Conservation (phyloP, 2,797 vertebrate species). For the Phataginus tricuspis region DNA sequence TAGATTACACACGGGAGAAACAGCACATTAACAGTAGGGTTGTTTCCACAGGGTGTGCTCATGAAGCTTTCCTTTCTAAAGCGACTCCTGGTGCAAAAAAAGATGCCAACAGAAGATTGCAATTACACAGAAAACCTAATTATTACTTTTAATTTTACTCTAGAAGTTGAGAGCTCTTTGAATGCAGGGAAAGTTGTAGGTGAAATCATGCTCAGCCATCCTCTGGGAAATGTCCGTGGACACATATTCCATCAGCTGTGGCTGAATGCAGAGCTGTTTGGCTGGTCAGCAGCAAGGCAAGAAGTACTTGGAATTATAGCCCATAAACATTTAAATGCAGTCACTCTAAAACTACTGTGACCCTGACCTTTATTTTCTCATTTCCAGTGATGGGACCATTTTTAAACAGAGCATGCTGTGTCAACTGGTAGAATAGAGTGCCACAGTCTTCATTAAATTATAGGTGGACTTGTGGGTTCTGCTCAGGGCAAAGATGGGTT, state of each 20-base stretch:
- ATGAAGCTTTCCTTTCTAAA: conserved; percentile 1
- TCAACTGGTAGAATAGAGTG: conserved; percentile 45
- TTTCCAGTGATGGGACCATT: conserved; percentile 71
- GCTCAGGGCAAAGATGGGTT: conserved; percentile 40
- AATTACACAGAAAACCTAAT: not conserved
- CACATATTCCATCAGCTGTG: conserved; percentile 8
- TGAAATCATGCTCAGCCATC: not conserved
- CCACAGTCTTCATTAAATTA: conserved; percentile 74
- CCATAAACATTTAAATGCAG: conserved; percentile 60
- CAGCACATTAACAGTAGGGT: not conserved
- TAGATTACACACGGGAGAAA: not conserved
- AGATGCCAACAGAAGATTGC: not conserved
- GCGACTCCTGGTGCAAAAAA: not conserved
- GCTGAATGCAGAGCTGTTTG: not conserved
- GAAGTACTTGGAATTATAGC: conserved; percentile 28
- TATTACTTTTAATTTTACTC: conserved; percentile 40
- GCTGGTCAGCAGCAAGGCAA: conserved; percentile 35
- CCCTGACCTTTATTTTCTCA: conserved; percentile 71
- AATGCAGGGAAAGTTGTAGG: not conserved
- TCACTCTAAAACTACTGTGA: conserved; percentile 49
- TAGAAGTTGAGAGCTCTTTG: not conserved
- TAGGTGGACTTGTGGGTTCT: conserved; percentile 70
- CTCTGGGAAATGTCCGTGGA: not conserved
- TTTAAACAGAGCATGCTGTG: conserved; percentile 57
- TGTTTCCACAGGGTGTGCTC: not conserved